Evolutionary conservation across 2,888 invertebrate genomes (phyloP), one percentile per base, ranked within the genome.

Genomic region (Eledona agricola): DNA sequence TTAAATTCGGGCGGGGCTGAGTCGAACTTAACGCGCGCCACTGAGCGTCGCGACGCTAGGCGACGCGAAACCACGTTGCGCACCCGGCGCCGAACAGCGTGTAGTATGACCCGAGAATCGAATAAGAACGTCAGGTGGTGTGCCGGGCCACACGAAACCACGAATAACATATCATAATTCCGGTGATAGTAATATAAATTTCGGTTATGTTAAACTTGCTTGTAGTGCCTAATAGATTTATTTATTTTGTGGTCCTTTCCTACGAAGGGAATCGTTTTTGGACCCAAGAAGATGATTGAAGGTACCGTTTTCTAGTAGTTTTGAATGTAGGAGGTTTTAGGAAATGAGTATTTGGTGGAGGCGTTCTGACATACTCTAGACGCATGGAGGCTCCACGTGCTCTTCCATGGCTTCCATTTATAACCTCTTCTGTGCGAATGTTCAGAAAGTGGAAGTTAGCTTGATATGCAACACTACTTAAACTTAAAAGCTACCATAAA

Each of bases 41-140:
- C 65, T 63, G 67, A 60, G 56, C 59, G 57, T 51, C 64, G 59
- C 64, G 62, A 59, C 62, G 65, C 60, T 62, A 62, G 61, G 63
- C 67, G 64, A 61, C 67, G 67, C 67, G 56, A 59, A 60, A 64
- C 55, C 47, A 56, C 66, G 67, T 58, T 60, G 68, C 69, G 67
- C 66, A 69, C 59, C 67, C 67, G 69, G 64, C 69, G 67, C 67
- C 67, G 65, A 59, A 63, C 59, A 68, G 65, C 69, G 67, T 71
- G 72, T 70, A 72, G 72, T 72, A 67, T 72, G 69, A 65, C 64
- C 63, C 66, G 71, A 68, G 70, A 66, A 63, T 62, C 64, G 63
- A 59, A 60, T 60, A 65, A 61, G 63, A 65, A 62, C 65, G 69
- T 63, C 57, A 64, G 64, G 62, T 67, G 63, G 59, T 57, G 64